Percentiles rank a stretch among this genome's conserved stretches.
These are phyloP conservation scores for Montipora sp. DNA, from an alignment of 64 coral and sea anemone genomes.

Conservation along the genomic window DNA sequence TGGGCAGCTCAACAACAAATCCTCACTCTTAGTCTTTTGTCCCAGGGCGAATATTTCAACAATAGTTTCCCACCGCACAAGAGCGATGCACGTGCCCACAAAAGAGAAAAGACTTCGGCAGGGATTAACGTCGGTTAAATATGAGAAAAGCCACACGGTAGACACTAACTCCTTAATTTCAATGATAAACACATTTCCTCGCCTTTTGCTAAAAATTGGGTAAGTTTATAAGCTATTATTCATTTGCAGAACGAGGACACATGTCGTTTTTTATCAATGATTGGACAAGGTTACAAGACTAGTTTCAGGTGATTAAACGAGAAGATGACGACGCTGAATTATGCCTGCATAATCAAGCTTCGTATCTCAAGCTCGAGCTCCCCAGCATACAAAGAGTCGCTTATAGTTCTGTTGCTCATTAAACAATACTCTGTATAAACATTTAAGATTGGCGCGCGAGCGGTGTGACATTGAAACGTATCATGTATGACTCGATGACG, in stretches of 20 bases:
- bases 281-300: neutral
- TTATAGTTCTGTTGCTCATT: neutral
- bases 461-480: neutral
- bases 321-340: too few species aligned
- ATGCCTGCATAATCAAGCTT: neutral
- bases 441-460: neutral
- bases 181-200: neutral
- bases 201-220: too few species aligned
- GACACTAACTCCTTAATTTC: neutral
- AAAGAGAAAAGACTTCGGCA: neutral
- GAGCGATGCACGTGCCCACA: constrained; percentile 46
- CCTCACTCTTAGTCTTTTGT: neutral
- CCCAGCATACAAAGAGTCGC: neutral
- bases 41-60: constrained; percentile 2
- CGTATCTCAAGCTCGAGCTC: neutral
- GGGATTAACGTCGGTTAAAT: neutral
- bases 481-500: neutral
- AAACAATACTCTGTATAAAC: neutral
- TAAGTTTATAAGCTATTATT: too few species aligned
- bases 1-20: neutral
- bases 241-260: too few species aligned
- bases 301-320: too few species aligned
- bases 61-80: constrained; percentile 17
- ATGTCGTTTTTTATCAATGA: neutral
- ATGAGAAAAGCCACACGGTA: neutral